Percentiles rank a stretch among this genome's conserved stretches.
phyloP scores from a whole-genome alignment of 2,797 vertebrate species.

The Eulemur rubriventer region DNA sequence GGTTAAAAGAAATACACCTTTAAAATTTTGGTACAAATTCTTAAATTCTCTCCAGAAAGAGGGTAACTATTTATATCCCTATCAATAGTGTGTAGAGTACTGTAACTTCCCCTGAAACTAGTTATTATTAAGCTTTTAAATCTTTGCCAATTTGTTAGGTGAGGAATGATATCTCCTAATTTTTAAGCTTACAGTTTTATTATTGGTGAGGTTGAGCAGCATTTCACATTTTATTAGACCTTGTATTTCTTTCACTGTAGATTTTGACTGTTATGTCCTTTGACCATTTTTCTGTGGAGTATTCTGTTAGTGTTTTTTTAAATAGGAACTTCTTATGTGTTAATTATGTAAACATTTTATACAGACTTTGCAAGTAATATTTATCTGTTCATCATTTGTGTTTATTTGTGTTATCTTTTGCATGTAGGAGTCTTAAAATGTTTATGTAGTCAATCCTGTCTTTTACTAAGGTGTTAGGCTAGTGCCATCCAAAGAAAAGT shows the following conservation, averaged over 20 bases:
- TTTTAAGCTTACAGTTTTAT: slow-evolving; percentile 61
- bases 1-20: slow-evolving; percentile 30
- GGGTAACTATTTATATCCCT: not conserved
- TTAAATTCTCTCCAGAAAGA: slow-evolving; percentile 52
- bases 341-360: not conserved
- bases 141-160: slow-evolving; percentile 31
- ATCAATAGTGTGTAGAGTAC: not conserved
- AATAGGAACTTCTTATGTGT: not conserved
- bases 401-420: slow-evolving; percentile 29
- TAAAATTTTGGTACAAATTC: slow-evolving; percentile 43
- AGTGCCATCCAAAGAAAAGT: not conserved
- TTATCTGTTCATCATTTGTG: not conserved
- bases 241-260: slow-evolving; percentile 46
- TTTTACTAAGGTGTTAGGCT: slow-evolving; percentile 38
- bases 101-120: slow-evolving; percentile 40
- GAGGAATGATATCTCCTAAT: slow-evolving; percentile 36
- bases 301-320: not conserved
- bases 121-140: slow-evolving; percentile 56
- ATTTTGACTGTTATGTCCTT: slow-evolving; percentile 22
- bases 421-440: not conserved
- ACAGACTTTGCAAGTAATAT: not conserved
- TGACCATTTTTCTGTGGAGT: not conserved
- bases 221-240: slow-evolving; percentile 62
- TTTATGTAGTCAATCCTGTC: slow-evolving; percentile 19
- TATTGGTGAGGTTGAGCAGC: slow-evolving; percentile 33